Evolutionary conservation across 2,113 vertebrate species (phyloP), one percentile per base, ranked within the genome.

Genomic region (Leptodactylus fuscus): DNA sequence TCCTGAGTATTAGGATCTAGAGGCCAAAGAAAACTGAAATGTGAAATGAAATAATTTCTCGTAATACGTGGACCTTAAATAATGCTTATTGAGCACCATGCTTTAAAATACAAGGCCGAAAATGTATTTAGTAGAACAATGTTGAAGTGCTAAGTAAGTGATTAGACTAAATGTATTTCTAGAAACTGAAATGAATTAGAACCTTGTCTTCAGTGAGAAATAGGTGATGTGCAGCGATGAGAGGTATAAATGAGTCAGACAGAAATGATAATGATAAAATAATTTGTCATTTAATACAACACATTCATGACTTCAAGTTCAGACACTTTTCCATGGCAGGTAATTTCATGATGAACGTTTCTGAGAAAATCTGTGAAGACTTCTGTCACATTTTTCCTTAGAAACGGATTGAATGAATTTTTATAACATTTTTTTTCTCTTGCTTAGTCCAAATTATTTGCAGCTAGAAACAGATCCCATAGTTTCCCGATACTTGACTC

Each of bases 51-150:
- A 36, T 34, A 5, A 69, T 69, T 69, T 38, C 11, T 69, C 9
- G 6, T 36, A 36, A 69, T 38, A 69, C 34, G 8, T 10, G 18
- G 2, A 13, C 65, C 34, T 36, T 69, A 69, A 36, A 69, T 38
- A 69, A 69, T 11, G 18, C 32, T 69, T 38, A 22, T 69, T 38
- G 34, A 34, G 18, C 2, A 67, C 62, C 29, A 34, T 20, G 29
- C 15, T 67, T 69, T 69, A 38, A 69, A 69, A 34, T 36, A 69
- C 65, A 69, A 69, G 65, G 65, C 65, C 65, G 18, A 69, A 69
- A 69, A 69, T 38, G 65, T 69, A 69, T 32, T 69, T 69, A 69
- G 65, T 69, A 69, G 65, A 69, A 69, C 65, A 69, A 38, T 69
- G 32, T 38, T 38, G 7, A 69, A 69, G 32, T 38, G 32, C 65